A percentile compares a stretch with the other conserved stretches of the same genome.
These are phyloP conservation scores for Scaptomyza pallida DNA, from an alignment of 1,140 invertebrate species.

Conservation along the genomic window DNA sequence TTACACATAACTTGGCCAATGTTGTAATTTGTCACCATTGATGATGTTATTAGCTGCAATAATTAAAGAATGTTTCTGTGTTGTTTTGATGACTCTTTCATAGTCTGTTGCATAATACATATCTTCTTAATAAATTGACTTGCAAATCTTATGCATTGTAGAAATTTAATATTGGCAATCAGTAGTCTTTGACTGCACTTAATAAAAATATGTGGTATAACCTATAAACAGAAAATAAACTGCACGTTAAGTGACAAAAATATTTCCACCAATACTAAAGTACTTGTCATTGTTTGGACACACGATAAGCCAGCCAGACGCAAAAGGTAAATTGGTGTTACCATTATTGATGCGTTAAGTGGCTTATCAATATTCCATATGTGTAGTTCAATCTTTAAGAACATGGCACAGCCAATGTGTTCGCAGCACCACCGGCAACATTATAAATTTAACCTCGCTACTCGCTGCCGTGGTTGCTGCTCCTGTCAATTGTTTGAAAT, in stretches of 20 bases:
- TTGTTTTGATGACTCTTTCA: constrained; percentile 4
- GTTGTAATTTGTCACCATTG: constrained; percentile 38
- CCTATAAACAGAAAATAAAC: no score
- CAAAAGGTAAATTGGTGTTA: constrained; percentile 28
- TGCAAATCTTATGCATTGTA: no score
- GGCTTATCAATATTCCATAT: constrained; percentile 79
- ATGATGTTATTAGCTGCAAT: constrained; percentile 62
- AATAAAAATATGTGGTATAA: no score
- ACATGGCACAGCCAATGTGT: constrained; percentile 56
- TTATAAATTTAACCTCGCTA: constrained; percentile 73
- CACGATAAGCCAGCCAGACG: constrained; percentile 43
- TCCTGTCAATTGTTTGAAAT: constrained; percentile 75
- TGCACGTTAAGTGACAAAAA: no score
- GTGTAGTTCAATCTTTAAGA: constrained; percentile 54
- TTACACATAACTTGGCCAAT: constrained; percentile 34
- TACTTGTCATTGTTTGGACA: constrained; percentile 23
- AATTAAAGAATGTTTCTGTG: constrained; percentile 16
- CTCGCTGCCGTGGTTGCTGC: constrained; percentile 22
- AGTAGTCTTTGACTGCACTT: no score
- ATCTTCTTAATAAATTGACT: no score
- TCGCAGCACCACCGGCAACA: constrained; percentile 42
- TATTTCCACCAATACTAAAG: no score
- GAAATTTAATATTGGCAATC: no score
- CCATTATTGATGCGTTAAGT: constrained; percentile 23
- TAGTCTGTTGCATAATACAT: neutral